Percentiles rank a stretch among this genome's conserved stretches.
Conservation (phyloP, 2,888 invertebrate genomes). For the Phengaris arion region DNA sequence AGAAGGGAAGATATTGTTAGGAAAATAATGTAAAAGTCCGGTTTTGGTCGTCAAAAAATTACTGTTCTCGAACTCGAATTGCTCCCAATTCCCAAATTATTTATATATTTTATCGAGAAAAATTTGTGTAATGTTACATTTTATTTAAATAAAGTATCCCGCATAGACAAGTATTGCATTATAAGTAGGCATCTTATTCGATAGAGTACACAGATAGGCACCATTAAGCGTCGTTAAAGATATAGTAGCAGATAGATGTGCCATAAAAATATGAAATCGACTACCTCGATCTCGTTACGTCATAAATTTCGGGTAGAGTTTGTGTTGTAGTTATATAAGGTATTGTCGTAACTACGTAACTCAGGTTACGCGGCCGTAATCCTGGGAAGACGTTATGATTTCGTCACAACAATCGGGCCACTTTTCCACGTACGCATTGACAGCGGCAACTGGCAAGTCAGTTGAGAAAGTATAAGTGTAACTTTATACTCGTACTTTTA, state of each 20-base stretch:
- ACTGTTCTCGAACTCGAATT: not conserved
- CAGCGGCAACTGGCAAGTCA: not conserved
- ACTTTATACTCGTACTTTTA: too few species aligned
- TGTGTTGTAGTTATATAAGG: not conserved
- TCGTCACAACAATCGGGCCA: not conserved
- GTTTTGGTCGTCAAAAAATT: too few species aligned
- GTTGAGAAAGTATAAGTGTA: not conserved
- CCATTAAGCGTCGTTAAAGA: not conserved
- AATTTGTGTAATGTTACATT: not conserved
- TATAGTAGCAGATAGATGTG: not conserved
- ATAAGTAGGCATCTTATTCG: not conserved
- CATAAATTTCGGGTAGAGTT: not conserved
- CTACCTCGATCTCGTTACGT: conserved; percentile 12
- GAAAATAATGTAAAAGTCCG: too few species aligned
- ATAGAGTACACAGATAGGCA: conserved; percentile 7
- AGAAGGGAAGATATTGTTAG: too few species aligned
- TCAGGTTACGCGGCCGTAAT: not conserved
- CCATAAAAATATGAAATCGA: not conserved
- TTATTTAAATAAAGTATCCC: not conserved
- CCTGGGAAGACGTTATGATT: conserved; percentile 8
- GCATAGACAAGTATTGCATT: not conserved
- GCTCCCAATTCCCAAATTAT: not conserved
- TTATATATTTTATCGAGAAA: not conserved
- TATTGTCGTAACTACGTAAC: not conserved
- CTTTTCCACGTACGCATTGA: not conserved